Base-by-base conservation (phyloP, 2,888 invertebrate species). In the Muscina levida region DNA sequence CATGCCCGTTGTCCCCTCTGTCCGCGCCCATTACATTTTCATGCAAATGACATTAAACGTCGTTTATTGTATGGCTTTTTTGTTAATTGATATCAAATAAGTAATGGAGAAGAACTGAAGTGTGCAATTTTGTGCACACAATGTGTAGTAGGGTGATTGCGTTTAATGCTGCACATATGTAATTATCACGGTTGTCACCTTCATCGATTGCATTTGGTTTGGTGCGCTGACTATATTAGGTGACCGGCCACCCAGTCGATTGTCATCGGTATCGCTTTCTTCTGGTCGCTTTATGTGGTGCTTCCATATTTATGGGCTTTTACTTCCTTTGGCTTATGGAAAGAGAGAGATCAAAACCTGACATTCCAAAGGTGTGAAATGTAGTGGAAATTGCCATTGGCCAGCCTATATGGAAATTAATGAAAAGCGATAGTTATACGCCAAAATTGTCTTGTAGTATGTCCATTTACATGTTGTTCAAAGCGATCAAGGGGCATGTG, bases 1-100 rank as follows among this genome's bases (percentile, higher is more conserved):
- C n/a, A n/a, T n/a, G n/a, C n/a, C n/a, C n/a, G n/a, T n/a, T n/a
- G n/a, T n/a, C n/a, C n/a, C n/a, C n/a, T n/a, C n/a, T n/a, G n/a
- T n/a, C n/a, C n/a, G n/a, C n/a, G n/a, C n/a, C 10, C 24, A 53
- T 56, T 17, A 22, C 19, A 37, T 37, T 74, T 66, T 39, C 62
- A 76, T 72, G 70, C 73, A 67, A 77, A 77, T 74, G 67, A 74
- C 73, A 80, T 56, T 68, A 51, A 26, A 48, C 15, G 31, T 67
- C 24, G 8, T 48, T 66, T 19, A 24, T 46, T 72, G 62, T 72
- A 46, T 75, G 46, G 56, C 67, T 68, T 72, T 37, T 44, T n/a
- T 44, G 11, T 48, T 66, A 68, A 80, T 80, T 66, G 73, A 46
- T 73, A 39, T 17, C 19, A 37, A 59, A 19, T 48, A 48, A 15